A percentile compares a stretch with the other conserved stretches of the same genome.
These are phyloP conservation scores for Hippocampus abdominalis DNA, from an alignment of 2,113 vertebrate species.

Conservation along the genomic window DNA sequence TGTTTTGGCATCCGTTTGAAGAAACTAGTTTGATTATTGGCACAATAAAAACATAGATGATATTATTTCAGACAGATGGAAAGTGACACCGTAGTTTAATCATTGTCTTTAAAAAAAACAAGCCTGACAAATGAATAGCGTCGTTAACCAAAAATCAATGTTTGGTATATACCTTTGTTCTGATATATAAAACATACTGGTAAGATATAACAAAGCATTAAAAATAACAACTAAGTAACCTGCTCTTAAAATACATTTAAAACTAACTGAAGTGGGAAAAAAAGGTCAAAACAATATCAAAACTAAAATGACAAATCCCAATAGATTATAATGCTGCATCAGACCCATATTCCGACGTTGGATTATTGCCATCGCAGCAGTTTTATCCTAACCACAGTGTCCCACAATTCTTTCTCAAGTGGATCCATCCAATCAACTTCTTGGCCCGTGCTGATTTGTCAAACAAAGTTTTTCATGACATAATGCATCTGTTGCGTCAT, in stretches of 20 bases:
- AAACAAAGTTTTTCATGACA: slow-evolving; percentile 4
- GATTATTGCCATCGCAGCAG: not conserved
- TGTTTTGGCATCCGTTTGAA: not conserved
- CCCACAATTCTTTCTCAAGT: not conserved
- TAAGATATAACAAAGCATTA: no score
- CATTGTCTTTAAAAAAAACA: not conserved
- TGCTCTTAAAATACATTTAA: no score
- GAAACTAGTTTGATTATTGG: not conserved
- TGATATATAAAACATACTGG: no score
- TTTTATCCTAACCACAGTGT: not conserved
- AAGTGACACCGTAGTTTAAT: not conserved
- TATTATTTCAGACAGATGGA: not conserved
- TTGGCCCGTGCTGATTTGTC: not conserved
- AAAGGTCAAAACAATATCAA: no score
- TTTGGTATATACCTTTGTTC: not conserved
- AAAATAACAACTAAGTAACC: no score
- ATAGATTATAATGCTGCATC: no score
- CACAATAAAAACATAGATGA: not conserved
- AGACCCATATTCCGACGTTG: not conserved
- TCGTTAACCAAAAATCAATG: not conserved
- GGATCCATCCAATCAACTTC: not conserved
- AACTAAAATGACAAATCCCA: no score
- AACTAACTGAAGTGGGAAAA: no score
- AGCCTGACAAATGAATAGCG: not conserved
- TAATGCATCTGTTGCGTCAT: not conserved